Conservation (phyloP, 2,888 invertebrate species). For the Gibbula magus region DNA sequence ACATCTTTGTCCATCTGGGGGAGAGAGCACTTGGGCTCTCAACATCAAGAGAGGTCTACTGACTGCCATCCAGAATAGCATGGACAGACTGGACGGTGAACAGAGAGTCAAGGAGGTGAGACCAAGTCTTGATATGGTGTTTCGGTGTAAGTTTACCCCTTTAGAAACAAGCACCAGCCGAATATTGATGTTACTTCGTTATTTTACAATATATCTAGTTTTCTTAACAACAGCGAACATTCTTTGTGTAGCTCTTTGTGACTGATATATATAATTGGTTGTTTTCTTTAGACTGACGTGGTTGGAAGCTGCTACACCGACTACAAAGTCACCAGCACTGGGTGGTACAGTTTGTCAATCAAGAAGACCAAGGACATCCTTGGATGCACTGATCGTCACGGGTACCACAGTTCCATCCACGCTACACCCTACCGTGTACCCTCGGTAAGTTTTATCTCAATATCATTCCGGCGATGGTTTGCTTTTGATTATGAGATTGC, state of each 20-base stretch:
- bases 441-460: slow-evolving; percentile 68
- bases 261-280: background rate
- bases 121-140: background rate
- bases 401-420: slow-evolving; percentile 67
- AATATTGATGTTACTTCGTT: too few species aligned
- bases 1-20: slow-evolving; percentile 85
- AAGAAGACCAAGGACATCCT: slow-evolving; percentile 70
- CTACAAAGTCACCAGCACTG: slow-evolving; percentile 77
- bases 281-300: slow-evolving; percentile 81
- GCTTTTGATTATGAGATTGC: background rate
- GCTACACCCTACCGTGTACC: slow-evolving; percentile 66
- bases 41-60: slow-evolving; percentile 93
- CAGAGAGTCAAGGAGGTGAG: slow-evolving; percentile 57
- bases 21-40: slow-evolving; percentile 87
- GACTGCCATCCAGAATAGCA: slow-evolving; percentile 91
- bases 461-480: background rate
- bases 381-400: slow-evolving; percentile 69
- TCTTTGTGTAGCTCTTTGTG: background rate
- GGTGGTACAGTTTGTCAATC: slow-evolving; percentile 57
- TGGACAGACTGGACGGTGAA: slow-evolving; percentile 86
- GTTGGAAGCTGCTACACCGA: slow-evolving; percentile 88
- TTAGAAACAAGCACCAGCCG: background rate
- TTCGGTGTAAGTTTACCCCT: background rate
- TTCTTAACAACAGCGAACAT: background rate
- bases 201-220: background rate